Conservation (phyloP, 2,888 invertebrate species). For the Caenorhabditis imperialis region DNA sequence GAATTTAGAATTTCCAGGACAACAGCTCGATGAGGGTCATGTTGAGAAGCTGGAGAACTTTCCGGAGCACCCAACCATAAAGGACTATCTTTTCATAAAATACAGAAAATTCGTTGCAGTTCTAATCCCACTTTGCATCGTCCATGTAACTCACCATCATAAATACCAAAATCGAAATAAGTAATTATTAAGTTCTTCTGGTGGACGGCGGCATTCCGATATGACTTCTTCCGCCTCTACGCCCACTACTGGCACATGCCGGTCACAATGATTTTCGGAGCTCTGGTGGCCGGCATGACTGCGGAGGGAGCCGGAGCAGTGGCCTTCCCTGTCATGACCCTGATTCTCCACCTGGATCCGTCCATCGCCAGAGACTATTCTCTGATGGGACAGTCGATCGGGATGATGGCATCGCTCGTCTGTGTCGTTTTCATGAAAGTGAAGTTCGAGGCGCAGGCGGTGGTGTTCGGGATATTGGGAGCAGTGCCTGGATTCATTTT, state of each 20-base stretch:
- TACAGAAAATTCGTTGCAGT: constrained; percentile 65
- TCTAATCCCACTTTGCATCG: constrained; percentile 59
- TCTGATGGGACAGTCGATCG: constrained; percentile 67
- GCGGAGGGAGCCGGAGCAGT: constrained; percentile 73
- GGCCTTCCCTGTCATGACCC: constrained; percentile 73
- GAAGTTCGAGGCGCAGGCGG: constrained; percentile 68
- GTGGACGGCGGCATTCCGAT: constrained; percentile 50
- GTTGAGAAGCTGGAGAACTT: constrained; percentile 25
- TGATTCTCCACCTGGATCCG: constrained; percentile 64
- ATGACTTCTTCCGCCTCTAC: constrained; percentile 68
- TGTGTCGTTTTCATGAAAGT: constrained; percentile 75
- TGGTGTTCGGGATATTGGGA: constrained; percentile 71
- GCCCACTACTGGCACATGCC: constrained; percentile 72
- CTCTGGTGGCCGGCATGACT: constrained; percentile 68
- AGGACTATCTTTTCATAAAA: constrained; percentile 40
- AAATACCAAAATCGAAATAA: too few relatives aligned
- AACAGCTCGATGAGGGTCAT: constrained; percentile 40
- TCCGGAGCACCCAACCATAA: constrained; percentile 40
- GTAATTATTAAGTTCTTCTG: constrained; percentile 52
- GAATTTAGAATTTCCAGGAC: constrained; percentile 47
- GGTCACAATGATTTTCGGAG: constrained; percentile 76
- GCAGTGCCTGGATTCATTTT: constrained; percentile 74
- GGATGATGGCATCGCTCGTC: constrained; percentile 76
- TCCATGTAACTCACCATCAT: constrained; percentile 51
- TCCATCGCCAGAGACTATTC: constrained; percentile 70